Conservation (phyloP, 2,888 invertebrate species). For the Ditylenchus weischeri region DNA sequence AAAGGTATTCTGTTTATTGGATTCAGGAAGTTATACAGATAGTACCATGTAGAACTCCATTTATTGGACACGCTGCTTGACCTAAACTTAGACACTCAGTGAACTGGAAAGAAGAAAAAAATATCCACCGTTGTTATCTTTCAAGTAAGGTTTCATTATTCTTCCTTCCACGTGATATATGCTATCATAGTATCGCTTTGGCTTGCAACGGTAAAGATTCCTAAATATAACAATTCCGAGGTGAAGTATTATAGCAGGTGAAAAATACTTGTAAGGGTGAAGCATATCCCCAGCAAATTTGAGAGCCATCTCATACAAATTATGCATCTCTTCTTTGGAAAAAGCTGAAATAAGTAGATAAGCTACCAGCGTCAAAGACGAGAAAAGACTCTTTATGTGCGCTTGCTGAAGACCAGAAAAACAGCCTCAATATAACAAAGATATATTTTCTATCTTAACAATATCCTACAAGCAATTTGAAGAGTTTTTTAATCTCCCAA, state of each 20-base stretch:
- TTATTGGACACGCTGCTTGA: background rate
- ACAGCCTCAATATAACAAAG: no score
- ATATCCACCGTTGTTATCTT: background rate
- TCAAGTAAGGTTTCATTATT: background rate
- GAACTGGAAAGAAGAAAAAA: no score
- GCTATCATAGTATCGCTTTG: conserved; percentile 1
- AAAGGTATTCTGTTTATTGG: background rate
- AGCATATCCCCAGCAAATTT: background rate
- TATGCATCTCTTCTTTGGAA: background rate
- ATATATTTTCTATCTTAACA: no score
- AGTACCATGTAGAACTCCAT: background rate
- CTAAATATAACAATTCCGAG: background rate
- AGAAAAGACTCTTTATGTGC: background rate
- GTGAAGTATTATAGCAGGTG: background rate
- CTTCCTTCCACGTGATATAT: background rate
- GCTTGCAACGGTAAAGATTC: background rate
- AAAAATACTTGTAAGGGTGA: conserved; percentile 8
- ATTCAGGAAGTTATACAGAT: background rate
- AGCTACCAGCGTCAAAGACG: background rate
- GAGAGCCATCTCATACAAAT: background rate
- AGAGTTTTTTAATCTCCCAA: no score
- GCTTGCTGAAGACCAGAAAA: no score
- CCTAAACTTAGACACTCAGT: background rate
- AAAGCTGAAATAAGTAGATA: background rate
- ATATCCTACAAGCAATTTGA: no score